Conservation (phyloP, 2,113 vertebrate species). For the Merops nubicus region DNA sequence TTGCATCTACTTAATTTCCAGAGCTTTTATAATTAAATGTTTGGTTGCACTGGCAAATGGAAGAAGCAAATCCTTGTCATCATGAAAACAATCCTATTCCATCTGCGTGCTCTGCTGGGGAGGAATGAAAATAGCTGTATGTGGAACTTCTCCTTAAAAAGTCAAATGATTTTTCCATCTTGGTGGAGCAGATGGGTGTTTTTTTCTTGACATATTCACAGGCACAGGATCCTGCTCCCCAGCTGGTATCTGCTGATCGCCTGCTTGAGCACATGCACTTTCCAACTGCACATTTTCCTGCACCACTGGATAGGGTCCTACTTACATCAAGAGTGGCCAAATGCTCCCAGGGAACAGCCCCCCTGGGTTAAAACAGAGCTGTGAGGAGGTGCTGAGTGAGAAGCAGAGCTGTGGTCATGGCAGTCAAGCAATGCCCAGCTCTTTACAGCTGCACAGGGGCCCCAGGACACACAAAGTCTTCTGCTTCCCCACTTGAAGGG, state of each 20-base stretch:
- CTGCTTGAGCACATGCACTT: background rate
- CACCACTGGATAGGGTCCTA: background rate
- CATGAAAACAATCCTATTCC: background rate
- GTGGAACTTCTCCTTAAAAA: background rate
- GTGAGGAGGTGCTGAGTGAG: background rate
- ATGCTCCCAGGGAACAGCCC: background rate
- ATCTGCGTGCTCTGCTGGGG: background rate
- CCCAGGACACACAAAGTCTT: background rate
- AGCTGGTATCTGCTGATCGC: background rate
- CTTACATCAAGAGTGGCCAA: background rate
- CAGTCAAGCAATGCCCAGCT: background rate
- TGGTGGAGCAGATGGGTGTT: background rate
- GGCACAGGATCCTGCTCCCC: background rate
- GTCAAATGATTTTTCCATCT: background rate
- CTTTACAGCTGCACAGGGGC: background rate
- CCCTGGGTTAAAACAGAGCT: background rate
- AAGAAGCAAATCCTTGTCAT: conserved; percentile 36
- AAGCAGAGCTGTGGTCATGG: background rate
- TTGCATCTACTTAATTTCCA: conserved; percentile 67
- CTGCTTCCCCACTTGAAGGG: background rate
- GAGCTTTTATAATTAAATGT: conserved; percentile 77
- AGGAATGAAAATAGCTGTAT: background rate
- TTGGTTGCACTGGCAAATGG: conserved; percentile 69
- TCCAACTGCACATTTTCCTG: background rate
- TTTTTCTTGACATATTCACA: background rate